These are phyloP conservation scores for Siderastrea siderea DNA, from an alignment of 92 coral and sea anemone species.

Conservation along the genomic window DNA sequence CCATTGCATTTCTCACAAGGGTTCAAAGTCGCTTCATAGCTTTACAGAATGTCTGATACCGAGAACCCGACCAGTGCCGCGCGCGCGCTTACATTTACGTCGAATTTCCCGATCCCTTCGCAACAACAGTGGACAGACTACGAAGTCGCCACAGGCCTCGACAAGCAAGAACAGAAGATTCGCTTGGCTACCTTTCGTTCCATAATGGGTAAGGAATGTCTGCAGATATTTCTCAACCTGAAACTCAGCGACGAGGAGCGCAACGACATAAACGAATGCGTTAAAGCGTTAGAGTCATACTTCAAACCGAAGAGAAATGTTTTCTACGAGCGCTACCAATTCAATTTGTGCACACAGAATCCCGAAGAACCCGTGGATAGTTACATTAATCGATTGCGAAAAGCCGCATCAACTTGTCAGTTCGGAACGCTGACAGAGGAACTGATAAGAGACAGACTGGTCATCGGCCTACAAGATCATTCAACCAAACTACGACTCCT, in stretches of 20 bases:
- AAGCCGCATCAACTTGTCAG: slow-evolving; percentile 49
- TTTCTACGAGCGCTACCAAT: slow-evolving; percentile 68
- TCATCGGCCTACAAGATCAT: slow-evolving; percentile 47
- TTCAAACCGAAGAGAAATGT: slow-evolving; percentile 72
- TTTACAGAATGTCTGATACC: too few species aligned
- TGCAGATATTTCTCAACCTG: slow-evolving; percentile 64
- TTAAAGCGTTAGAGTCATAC: slow-evolving; percentile 55
- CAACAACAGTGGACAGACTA: slow-evolving; percentile 70
- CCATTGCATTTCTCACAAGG: too few species aligned
- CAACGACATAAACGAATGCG: slow-evolving; percentile 26
- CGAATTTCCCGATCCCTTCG: slow-evolving; percentile 64
- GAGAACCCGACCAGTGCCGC: slow-evolving; percentile 10
- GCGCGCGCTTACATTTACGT: slow-evolving; percentile 36
- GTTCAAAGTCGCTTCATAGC: too few species aligned
- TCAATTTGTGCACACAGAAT: slow-evolving; percentile 57
- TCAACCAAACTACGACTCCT: too few species aligned
- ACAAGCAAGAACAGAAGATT: slow-evolving; percentile 49
- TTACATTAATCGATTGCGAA: slow-evolving; percentile 38
- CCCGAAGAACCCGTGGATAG: slow-evolving; percentile 52
- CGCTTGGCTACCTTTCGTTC: slow-evolving; percentile 68
- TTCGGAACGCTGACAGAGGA: slow-evolving; percentile 61
- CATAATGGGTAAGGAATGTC: slow-evolving; percentile 75
- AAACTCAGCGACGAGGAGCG: slow-evolving; percentile 50
- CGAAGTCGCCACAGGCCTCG: slow-evolving; percentile 73
- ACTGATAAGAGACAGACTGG: slow-evolving; percentile 53